Base-by-base conservation (phyloP, 2,888 invertebrate genomes). In the Diplazon laetatorius region DNA sequence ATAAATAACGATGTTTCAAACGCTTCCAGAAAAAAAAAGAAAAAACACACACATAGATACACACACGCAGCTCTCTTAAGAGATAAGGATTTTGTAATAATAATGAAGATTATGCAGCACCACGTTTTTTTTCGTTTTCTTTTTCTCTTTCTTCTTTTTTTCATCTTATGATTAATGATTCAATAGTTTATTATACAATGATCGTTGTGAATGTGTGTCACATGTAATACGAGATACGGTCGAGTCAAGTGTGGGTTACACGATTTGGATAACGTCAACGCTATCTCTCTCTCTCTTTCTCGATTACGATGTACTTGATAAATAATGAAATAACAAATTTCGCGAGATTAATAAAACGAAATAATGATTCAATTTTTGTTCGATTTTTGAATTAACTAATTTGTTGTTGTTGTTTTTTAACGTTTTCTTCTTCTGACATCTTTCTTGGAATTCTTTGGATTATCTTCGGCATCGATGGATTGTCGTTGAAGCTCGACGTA, bases 401-500 rank as follows among this genome's bases (percentile, higher is more conserved):
- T 46, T 14, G 37, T n/a, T n/a, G n/a, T n/a, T n/a, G n/a, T n/a
- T n/a, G n/a, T n/a, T n/a, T n/a, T n/a, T 76, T 66, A 63, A 57
- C 70, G 78, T 50, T 72, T 74, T 62, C 75, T 70, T n/a, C 70
- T 66, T 42, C 48, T 76, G 2, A 37, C 48, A n/a, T 30, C 37
- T 30, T 65, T 76, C 37, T 70, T 77, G 14, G 46, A 25, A 18
- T 48, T 70, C 14, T 42, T 70, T 12, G 72, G 25, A 0, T 48
- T 18, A 8, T 78, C 80, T 9, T 30, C 44, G 20, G 66, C 57
- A 0, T 76, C 65, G 4, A 18, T 37, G 37, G 77, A 78, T 12
- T 75, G 73, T 2, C 77, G 52, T 25, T 85, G 82, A 60, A 82
- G 66, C 35, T 76, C 74, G 10, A 72, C 44, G 46, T 94, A 95